phyloP scores from a whole-genome alignment of 64 coral and sea anemone genomes.

The Hydrozoanthus tunicans region DNA sequence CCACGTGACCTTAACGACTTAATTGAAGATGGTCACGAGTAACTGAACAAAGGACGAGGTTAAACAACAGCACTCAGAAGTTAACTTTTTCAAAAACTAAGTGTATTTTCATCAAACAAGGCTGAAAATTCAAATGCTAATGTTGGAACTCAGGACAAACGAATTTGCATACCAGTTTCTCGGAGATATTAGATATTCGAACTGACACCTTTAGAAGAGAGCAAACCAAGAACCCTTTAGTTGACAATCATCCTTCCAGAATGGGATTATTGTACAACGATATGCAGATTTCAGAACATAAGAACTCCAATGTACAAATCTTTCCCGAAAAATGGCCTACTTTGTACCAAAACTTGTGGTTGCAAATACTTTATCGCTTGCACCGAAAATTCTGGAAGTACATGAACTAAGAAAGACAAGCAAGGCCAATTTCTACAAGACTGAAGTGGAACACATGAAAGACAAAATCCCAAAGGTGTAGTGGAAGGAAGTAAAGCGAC shows the following conservation, averaged over 20 bases:
- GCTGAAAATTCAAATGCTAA: too few species aligned
- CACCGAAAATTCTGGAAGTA: not conserved
- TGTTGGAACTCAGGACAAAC: too few species aligned
- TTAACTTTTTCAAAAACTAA: too few species aligned
- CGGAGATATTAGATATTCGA: too few species aligned
- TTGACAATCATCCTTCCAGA: constrained; percentile 29
- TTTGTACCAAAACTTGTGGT: constrained; percentile 2
- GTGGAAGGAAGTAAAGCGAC: constrained; percentile 64
- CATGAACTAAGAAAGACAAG: constrained; percentile 9
- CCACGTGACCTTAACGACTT: too few species aligned
- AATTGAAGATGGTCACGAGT: too few species aligned
- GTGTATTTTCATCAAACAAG: too few species aligned
- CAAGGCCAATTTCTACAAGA: constrained; percentile 11
- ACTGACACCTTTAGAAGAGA: too few species aligned
- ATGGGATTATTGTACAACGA: constrained; percentile 2
- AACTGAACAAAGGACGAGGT: too few species aligned
- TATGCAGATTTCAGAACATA: constrained; percentile 23
- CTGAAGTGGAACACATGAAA: constrained; percentile 42
- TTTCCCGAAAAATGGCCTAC: not conserved
- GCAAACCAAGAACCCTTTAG: not conserved
- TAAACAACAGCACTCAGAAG: too few species aligned
- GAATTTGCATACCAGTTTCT: too few species aligned
- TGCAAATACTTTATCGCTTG: not conserved
- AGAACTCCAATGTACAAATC: constrained; percentile 2
- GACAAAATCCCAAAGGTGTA: constrained; percentile 36